A percentile compares a stretch with the other conserved stretches of the same genome.
Evolutionary conservation across 2,797 vertebrate species (phyloP).

Genomic region (Acrossocheilus fasciatus): DNA sequence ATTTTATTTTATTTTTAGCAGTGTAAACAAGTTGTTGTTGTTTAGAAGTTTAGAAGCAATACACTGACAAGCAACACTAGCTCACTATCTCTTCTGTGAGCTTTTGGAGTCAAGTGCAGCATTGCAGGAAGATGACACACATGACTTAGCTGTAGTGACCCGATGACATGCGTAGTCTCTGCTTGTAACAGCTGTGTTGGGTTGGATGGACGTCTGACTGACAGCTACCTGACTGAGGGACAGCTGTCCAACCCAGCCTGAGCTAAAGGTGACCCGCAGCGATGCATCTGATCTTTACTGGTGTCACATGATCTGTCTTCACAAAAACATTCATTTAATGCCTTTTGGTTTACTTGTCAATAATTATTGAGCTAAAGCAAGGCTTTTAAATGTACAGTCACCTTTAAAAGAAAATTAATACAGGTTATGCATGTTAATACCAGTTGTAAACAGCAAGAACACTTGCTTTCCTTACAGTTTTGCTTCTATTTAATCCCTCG

Average conservation of each 20-base stretch:
- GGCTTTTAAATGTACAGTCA: neutral
- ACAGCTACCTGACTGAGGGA: slow-evolving; percentile 55
- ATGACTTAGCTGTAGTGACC: slow-evolving; percentile 13
- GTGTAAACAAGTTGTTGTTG: neutral
- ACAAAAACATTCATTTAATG: neutral
- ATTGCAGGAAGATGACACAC: slow-evolving; percentile 1
- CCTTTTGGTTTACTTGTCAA: neutral
- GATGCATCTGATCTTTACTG: slow-evolving; percentile 2
- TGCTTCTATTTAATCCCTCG: neutral
- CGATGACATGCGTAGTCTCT: slow-evolving; percentile 1
- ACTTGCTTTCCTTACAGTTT: neutral
- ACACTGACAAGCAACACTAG: neutral
- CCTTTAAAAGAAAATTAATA: neutral
- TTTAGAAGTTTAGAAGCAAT: neutral
- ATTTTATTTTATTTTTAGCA: neutral
- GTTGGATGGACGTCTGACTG: slow-evolving; percentile 55
- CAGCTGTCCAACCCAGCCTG: slow-evolving; percentile 36
- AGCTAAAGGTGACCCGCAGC: slow-evolving; percentile 63
- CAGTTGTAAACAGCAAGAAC: neutral
- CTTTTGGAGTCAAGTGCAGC: neutral
- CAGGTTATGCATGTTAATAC: neutral
- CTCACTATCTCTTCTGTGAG: neutral
- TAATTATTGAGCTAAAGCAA: neutral
- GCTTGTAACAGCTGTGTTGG: slow-evolving; percentile 30
- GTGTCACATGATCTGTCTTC: neutral